Evolutionary conservation across 2,113 vertebrate species (phyloP), one percentile per base, ranked within the genome.

Genomic region (Saguinus imperator): DNA sequence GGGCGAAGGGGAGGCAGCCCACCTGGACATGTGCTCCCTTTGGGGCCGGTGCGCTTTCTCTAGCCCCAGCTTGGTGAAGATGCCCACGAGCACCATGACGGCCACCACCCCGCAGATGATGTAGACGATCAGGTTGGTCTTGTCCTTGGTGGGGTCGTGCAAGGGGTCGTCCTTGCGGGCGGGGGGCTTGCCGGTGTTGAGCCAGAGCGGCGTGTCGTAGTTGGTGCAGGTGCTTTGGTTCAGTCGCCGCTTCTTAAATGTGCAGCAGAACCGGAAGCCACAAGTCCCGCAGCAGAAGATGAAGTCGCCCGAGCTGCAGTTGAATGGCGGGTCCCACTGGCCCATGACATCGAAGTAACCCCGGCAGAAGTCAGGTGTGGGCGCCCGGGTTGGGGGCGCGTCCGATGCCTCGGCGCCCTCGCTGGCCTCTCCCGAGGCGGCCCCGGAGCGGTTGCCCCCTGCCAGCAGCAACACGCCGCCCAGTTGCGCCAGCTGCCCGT

Each of bases 261-360:
- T 99, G 98, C 99, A 99, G 99, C 99, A 99, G 99, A 99, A 99
- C 95, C 99, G 99, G 99, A 99, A 99, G 99, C 99, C 99, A 99
- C 99, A 99, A 99, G 99, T 99, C 99, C 99, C 99, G 97, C 99
- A 99, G 99, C 99, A 99, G 98, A 99, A 99, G 97, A 99, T 99
- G 98, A 99, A 99, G 97, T 99, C 99, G 94, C 99, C 99, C n/a
- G 99, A 99, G 96, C 99, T 99, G 99, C 99, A 99, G 97, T 99
- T 98, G 98, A 99, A 99, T 98, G 99, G 99, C 86, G 99, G 99
- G 98, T 99, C 99, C 99, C 99, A 99, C 98, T 99, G 99, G 98
- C 99, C 99, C 99, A 99, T 99, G 98, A 99, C 99, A 96, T 99
- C 99, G 98, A 99, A 99, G 98, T 99, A 99, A 80, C 99, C 99